These are phyloP conservation scores for Scortum barcoo DNA, from an alignment of 2,113 vertebrate species.

Conservation along the genomic window DNA sequence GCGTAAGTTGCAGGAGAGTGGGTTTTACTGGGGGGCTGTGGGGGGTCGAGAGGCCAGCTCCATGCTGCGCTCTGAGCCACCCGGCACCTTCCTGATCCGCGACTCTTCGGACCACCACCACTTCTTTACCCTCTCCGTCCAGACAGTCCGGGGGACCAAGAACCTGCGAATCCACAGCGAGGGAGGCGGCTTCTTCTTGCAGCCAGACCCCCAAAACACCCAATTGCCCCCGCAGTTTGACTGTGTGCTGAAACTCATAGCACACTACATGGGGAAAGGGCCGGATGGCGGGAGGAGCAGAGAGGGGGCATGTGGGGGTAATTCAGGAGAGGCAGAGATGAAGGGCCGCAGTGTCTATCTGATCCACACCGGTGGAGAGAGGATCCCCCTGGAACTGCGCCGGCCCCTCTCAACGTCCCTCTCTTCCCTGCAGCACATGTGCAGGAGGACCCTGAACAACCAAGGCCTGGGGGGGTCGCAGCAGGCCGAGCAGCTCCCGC, in stretches of 20 bases:
- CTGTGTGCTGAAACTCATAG: constrained; percentile 96
- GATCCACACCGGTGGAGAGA: constrained; percentile 93
- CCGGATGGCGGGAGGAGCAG: constrained; percentile 34
- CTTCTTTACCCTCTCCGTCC: constrained; percentile 98
- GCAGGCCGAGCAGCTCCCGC: constrained; percentile 90
- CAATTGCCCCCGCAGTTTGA: constrained; percentile 93
- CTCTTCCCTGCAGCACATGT: constrained; percentile 95
- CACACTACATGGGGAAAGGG: constrained; percentile 93
- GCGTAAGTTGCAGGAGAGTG: constrained; percentile 96
- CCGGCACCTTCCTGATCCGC: constrained; percentile 96
- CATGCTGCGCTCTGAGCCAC: constrained; percentile 90
- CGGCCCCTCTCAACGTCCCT: constrained; percentile 91
- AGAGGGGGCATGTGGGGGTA: constrained; percentile 48
- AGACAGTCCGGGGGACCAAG: constrained; percentile 94
- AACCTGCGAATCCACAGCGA: constrained; percentile 98
- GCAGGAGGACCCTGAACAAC: constrained; percentile 93
- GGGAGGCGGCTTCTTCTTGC: constrained; percentile 91
- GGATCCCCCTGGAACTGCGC: constrained; percentile 93
- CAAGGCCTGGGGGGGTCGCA: constrained; percentile 87
- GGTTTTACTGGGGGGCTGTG: constrained; percentile 97
- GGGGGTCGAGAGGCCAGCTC: constrained; percentile 93
- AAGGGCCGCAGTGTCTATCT: constrained; percentile 88
- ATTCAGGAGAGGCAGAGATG: constrained; percentile 46
- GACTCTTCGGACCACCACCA: constrained; percentile 97
- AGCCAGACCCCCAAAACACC: constrained; percentile 91